Evolutionary conservation across 2,797 vertebrate genomes (phyloP), one percentile per base, ranked within the genome.

Genomic region (Okamejei kenojei): DNA sequence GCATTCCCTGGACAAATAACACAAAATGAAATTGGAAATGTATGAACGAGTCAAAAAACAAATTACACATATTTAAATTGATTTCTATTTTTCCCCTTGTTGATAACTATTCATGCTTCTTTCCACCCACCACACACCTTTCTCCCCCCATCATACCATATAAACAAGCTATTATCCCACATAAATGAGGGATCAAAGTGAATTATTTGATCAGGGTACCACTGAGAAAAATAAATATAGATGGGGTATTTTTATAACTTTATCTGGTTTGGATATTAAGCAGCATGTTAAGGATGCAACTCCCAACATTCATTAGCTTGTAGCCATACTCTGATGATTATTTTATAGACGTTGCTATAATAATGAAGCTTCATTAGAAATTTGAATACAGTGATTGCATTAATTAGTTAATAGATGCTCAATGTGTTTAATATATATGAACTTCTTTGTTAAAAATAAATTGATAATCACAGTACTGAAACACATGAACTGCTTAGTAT

Each of bases 1-100:
- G 63, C 26, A 19, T 88, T 68, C 63, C 84, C 61, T 88, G 63
- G n/a, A 68, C 84, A 88, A 88, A 68, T 88, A 88, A 68, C 29
- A 29, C 61, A 88, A 68, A 88, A 88, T 68, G 15, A 68, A 68
- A 88, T 17, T 88, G 32, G 32, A 21, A 35, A 19, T 35, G 32
- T 68, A 88, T 68, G 32, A 88, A 88, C 35, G 17, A 88, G 35
- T 88, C 13, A 32, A 32, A 84, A 88, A 88, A 29, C 61, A 68
- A 35, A 88, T 68, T 88, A 68, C 32, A 19, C 63, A 88, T 32
- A 88, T 35, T 88, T 68, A 35, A 68, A n/a, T 88, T 88, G 63
- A 88, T 68, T 68, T 88, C n/a, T n/a, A 1, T 35, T 17, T 63
- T 32, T 19, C 13, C 84, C 61, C 63, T 65, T 35, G n/a, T 68